Conservation (phyloP, 53 echinoderm and acorn worm species). For the Temnopleurus reevesii region DNA sequence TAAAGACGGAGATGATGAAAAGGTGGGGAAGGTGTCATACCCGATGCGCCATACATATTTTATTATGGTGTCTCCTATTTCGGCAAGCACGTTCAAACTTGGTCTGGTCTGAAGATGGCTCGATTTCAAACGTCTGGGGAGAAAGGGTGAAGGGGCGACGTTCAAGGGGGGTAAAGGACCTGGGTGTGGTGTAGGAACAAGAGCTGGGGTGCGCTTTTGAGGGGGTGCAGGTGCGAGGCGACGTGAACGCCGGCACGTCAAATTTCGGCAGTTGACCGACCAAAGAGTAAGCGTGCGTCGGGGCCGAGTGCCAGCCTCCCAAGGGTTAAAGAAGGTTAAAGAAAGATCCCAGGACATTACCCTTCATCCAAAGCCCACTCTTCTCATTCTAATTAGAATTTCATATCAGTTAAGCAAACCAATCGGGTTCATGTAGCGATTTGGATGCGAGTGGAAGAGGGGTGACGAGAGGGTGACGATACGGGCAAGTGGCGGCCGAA, state of each 20-base stretch:
- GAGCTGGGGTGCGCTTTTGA: neutral
- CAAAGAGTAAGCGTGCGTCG: neutral
- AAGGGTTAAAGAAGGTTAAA: neutral
- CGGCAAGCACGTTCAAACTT: neutral
- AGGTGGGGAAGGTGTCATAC: neutral
- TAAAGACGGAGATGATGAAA: neutral
- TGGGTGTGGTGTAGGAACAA: neutral
- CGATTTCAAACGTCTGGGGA: neutral
- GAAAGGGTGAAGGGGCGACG: neutral
- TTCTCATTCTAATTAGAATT: constrained; percentile 10
- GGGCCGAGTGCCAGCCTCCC: neutral
- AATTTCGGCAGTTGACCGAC: neutral
- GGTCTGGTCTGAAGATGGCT: neutral
- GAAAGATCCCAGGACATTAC: neutral
- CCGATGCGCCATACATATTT: constrained; percentile 32
- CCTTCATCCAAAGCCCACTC: neutral
- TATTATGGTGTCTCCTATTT: constrained; percentile 1
- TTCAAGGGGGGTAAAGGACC: neutral
- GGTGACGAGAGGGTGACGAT: constrained; percentile 35
- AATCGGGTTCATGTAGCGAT: neutral
- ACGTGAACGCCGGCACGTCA: neutral
- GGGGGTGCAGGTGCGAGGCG: constrained; percentile 9
- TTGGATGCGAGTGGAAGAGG: neutral
- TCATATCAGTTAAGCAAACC: constrained; percentile 19
- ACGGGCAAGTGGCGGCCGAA: neutral